Evolutionary conservation across 2,113 vertebrate species (phyloP), one percentile per base, ranked within the genome.

Genomic region (Notothenia coriiceps): DNA sequence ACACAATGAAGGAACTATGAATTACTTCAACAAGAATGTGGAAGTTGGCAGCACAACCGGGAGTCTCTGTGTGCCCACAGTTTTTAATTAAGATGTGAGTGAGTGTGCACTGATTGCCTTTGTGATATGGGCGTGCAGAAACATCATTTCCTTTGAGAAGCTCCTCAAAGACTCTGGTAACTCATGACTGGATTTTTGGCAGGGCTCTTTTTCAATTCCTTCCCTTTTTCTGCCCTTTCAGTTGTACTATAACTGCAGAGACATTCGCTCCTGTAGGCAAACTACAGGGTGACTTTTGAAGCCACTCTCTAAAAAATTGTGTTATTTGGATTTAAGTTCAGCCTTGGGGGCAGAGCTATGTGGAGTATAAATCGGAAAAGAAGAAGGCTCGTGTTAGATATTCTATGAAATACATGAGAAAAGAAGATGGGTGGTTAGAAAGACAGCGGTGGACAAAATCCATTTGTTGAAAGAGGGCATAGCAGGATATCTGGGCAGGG

Each of bases 21-120:
- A 8, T 67, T 76, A 64, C 44, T 77, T 61, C 52, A 57, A 22
- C 29, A 52, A 51, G 51, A 75, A 64, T 67, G 62, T 68, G 52
- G 40, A 66, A 70, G 46, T 83, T 86, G 79, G 69, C 66, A 79
- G 75, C 65, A 75, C 56, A 74, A 71, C 54, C 35, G 40, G 13
- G 72, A 77, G 55, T 50, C 64, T 68, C 43, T 78, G 68, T 77
- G 40, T 76, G 81, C 74, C 59, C 66, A 63, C 46, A 60, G 22
- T 68, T 91, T 91, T 85, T 91, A 84, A 93, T 89, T 88, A 88
- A 90, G 82, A 88, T 80, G 74, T 82, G 80, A 86, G 69, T 62
- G 80, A 84, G 72, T 70, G 68, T 78, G 82, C 59, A 47, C 66
- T 71, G 79, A 90, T 90, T 89, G 80, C 63, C 88, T 88, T 88